Percentiles rank a stretch among this genome's conserved stretches.
Evolutionary conservation across 2,888 invertebrate species (phyloP).

Genomic region (Drosophila mercatorum): DNA sequence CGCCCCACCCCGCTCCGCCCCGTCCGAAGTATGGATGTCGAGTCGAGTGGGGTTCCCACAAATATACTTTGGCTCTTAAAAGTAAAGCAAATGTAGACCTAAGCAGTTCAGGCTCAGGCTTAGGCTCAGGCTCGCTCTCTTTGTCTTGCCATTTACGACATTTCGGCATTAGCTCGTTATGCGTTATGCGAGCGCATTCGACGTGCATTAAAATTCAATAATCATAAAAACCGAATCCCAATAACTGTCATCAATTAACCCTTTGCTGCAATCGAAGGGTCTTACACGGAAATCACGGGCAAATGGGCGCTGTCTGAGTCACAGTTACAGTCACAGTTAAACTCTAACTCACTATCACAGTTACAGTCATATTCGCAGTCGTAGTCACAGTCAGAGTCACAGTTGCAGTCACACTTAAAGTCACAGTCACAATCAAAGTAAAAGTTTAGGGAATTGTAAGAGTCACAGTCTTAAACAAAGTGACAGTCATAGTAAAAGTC

Average conservation of each 20-base stretch:
- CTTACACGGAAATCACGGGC: background rate
- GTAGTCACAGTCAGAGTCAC: background rate
- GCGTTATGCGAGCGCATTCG: constrained; percentile 53
- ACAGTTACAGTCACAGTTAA: background rate
- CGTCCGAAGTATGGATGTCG: too few species aligned
- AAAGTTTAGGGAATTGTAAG: too few species aligned
- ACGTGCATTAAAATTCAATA: constrained; percentile 83
- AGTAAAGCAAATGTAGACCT: constrained; percentile 52
- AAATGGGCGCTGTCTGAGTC: background rate
- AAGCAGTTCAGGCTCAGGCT: constrained; percentile 26
- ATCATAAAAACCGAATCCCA: constrained; percentile 73
- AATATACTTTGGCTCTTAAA: constrained; percentile 18
- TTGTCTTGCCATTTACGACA: constrained; percentile 56
- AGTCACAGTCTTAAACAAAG: background rate
- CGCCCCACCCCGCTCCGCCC: too few species aligned
- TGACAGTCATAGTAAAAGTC: background rate
- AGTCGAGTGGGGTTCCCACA: constrained; percentile 5
- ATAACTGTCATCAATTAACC: constrained; percentile 59
- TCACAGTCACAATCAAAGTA: too few species aligned
- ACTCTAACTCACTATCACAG: background rate
- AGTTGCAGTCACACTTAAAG: background rate
- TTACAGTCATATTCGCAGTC: background rate
- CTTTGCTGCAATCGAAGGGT: constrained; percentile 14
- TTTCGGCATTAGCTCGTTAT: constrained; percentile 78
- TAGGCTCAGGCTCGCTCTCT: background rate